Evolutionary conservation across 2,888 invertebrate species (phyloP), one percentile per base, ranked within the genome.

Genomic region (Conus canariensis): DNA sequence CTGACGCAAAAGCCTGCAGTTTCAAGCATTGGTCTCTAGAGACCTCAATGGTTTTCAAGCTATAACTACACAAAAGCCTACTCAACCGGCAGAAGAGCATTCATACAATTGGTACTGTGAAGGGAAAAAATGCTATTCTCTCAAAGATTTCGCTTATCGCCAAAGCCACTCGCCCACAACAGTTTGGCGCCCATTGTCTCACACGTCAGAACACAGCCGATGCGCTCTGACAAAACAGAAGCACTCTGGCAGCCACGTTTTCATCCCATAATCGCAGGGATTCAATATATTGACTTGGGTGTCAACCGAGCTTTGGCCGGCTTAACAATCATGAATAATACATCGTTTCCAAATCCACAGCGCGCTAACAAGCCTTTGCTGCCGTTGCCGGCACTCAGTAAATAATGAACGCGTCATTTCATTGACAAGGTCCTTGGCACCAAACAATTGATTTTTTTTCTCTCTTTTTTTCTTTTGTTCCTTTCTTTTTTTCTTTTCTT

Each of bases 201-300:
- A 22, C 22, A 16, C 70, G 22, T 22, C 70, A 70, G 19, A 70
- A 70, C 70, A 16, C 70, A 22, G 70, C 16, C 70, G 8, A 8
- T 16, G 19, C 4, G 70, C 19, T 70, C 22, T 64, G 70, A 22
- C 70, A 14, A 22, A 7, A 25, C 30, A 4, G 77, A 30, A 10
- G 22, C 30, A 4, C 77, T 80, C 10, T 80, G 77, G 30, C 25
- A 45, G 45, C 30, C 30, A 80, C 77, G 30, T 19, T 56, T 83
- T 58, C 25, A 83, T 83, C 56, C 82, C 10, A 83, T 58, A 58
- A 56, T 58, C 82, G 6, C 82, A 83, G 22, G 3, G 19, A 83
- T 83, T 58, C 82, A 22, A 83, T 83, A 83, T 56, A 83, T 83
- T 83, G 82, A 83, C 82, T 83, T 22, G 12, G 19, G 82, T 83